Evolutionary conservation across 1,140 invertebrate genomes (phyloP), one percentile per base, ranked within the genome.

Genomic region (Telenomus remus): DNA sequence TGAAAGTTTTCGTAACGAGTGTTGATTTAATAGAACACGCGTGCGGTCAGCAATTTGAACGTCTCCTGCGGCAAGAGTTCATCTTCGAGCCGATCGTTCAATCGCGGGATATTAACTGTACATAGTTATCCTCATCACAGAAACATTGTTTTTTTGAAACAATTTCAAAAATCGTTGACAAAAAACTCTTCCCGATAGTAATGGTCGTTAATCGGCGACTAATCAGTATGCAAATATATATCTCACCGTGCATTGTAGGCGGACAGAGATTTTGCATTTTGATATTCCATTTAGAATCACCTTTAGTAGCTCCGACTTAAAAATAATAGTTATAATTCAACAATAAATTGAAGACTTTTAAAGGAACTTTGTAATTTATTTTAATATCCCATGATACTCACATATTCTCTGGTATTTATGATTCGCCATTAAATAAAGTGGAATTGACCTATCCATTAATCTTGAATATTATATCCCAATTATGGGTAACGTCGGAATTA

Each of bases 21-120:
- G 65, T 70, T 76, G 63, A 47, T 73, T 77, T 72, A 72, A 66
- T 51, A 14, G 70, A 34, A 57, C 50, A 71, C 63, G 69, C 68
- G 57, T 72, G n/a, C n/a, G 68, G 61, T 35, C 51, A 53, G 53
- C 56, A 70, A 76, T 76, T 76, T 70, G 55, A 65, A 66, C 65
- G 61, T 76, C 59, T 71, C 66, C 73, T 60, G 49, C 39, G 66
- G 74, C 66, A 63, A 64, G 39, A 56, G 51, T 64, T 71, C 57
- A 19, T 61, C 66, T 68, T 69, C 39, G 35, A 49, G 44, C 59
- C 53, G 60, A 69, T 64, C 44, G 42, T 15, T 63, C 53, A 71
- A 71, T 63, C 68, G 19, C 19, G 68, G 56, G 57, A 56, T 57
- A 63, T 57, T 63, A 71, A 55, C 48, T 15, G 60, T 27, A 27